phyloP scores from a whole-genome alignment of 2,888 invertebrate genomes.

The Piscicola geometra region DNA sequence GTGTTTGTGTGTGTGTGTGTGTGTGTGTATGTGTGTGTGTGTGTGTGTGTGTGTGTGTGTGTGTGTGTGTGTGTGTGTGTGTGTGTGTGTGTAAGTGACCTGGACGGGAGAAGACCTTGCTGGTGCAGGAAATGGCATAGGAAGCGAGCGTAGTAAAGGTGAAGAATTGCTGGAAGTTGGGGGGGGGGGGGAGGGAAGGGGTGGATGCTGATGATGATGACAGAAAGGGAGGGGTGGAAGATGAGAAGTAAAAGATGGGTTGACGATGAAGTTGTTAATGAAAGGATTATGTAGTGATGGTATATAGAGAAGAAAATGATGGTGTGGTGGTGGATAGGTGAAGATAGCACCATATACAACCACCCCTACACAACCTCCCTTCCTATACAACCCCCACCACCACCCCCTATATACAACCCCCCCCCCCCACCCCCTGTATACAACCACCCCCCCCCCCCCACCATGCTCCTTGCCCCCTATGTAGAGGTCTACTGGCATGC shows the following conservation, averaged over 20 bases:
- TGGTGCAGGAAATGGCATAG: conserved; percentile 79
- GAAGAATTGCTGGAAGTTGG: conserved; percentile 77
- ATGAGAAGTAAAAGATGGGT: background rate
- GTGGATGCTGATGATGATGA: background rate
- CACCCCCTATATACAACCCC: background rate
- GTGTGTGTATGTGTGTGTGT: too few species aligned
- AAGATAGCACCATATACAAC: too few species aligned
- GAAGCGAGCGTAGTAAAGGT: conserved; percentile 94
- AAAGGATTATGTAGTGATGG: too few species aligned
- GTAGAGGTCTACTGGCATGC: conserved; percentile 87
- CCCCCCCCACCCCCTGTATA: background rate
- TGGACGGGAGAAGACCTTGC: conserved; percentile 65
- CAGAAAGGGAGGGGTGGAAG: background rate
- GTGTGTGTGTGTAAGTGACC: background rate
- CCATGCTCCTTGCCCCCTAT: conserved; percentile 95
- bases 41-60: too few species aligned
- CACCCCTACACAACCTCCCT: too few species aligned
- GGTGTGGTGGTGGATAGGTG: too few species aligned
- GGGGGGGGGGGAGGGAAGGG: conserved; percentile 69
- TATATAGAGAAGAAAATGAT: too few species aligned
- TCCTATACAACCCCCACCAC: too few species aligned
- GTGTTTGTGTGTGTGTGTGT: too few species aligned
- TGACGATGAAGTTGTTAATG: too few species aligned
- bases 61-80: too few species aligned
- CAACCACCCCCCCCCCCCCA: conserved; percentile 47